Conservation (phyloP, 2,113 vertebrate species). For the Thunnus maccoyii region DNA sequence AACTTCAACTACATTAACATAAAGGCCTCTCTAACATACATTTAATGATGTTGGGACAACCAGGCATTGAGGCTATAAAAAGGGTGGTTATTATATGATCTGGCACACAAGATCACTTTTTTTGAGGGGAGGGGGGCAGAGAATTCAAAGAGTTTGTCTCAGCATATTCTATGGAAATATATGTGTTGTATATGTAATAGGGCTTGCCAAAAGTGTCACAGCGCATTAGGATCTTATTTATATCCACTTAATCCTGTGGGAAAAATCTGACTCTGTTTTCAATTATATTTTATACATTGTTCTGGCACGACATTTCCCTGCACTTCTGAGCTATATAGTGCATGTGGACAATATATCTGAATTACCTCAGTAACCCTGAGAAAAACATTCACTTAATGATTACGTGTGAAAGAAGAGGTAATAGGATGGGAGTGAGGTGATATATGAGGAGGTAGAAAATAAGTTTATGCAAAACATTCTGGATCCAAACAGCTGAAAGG, state of each 20-base stretch:
- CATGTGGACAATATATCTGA: constrained; percentile 14
- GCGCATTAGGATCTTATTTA: constrained; percentile 61
- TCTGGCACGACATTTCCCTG: constrained; percentile 32
- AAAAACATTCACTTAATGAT: constrained; percentile 45
- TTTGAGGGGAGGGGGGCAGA: not conserved
- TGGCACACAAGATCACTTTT: constrained; percentile 45
- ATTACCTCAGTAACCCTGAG: constrained; percentile 42
- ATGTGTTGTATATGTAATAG: constrained; percentile 35
- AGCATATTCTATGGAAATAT: constrained; percentile 41
- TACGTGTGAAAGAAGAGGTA: constrained; percentile 27
- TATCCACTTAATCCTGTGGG: constrained; percentile 50
- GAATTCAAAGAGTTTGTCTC: constrained; percentile 52
- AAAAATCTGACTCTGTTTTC: constrained; percentile 40
- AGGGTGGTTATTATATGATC: constrained; percentile 65
- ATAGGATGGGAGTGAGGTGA: constrained; percentile 38
- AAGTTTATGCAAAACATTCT: constrained; percentile 21
- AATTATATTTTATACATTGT: constrained; percentile 60
- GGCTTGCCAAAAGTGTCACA: constrained; percentile 63
- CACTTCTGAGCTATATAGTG: constrained; percentile 15
- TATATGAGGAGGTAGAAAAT: constrained; percentile 27
- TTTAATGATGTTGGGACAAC: constrained; percentile 54
- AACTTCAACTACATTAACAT: constrained; percentile 20
- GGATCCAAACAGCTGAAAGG: constrained; percentile 16
- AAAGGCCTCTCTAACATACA: constrained; percentile 40
- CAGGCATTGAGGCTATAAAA: constrained; percentile 51